These are phyloP conservation scores for Pachliopta kotzebuea DNA, from an alignment of 2,888 invertebrate species.

Conservation along the genomic window DNA sequence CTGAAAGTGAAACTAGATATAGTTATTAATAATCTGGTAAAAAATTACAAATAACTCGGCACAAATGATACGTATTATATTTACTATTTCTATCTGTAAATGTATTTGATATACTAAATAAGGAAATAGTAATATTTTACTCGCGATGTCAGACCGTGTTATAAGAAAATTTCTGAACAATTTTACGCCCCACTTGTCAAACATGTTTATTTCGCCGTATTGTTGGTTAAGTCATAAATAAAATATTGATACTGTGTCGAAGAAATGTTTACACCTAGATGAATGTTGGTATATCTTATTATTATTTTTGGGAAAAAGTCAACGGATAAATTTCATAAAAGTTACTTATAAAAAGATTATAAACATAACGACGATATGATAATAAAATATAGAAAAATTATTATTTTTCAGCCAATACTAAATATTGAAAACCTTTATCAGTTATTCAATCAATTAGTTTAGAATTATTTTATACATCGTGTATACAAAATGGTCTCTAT, in stretches of 20 bases:
- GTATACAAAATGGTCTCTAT: background rate
- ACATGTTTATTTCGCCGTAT: constrained; percentile 24
- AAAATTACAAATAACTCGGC: background rate
- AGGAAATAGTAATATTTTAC: constrained; percentile 2
- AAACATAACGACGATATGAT: too few relatives aligned
- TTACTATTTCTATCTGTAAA: background rate
- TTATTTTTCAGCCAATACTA: too few relatives aligned
- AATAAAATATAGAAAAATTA: too few relatives aligned
- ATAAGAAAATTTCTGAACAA: constrained; percentile 16
- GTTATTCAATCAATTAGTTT: too few relatives aligned
- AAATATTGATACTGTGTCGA: constrained; percentile 5
- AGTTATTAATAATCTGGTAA: background rate
- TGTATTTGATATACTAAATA: background rate
- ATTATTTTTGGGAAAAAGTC: too few relatives aligned
- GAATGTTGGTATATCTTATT: too few relatives aligned
- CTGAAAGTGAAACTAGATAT: background rate
- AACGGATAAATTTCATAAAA: too few relatives aligned
- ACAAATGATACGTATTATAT: background rate
- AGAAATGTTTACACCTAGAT: too few relatives aligned
- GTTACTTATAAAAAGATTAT: too few relatives aligned
- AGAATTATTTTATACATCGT: too few relatives aligned
- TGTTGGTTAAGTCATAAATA: constrained; percentile 27
- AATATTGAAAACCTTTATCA: too few relatives aligned
- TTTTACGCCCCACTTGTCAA: constrained; percentile 17
- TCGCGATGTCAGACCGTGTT: background rate